Evolutionary conservation across 2,888 invertebrate genomes (phyloP).

Genomic region (Acanthosoma haemorrhoidale): DNA sequence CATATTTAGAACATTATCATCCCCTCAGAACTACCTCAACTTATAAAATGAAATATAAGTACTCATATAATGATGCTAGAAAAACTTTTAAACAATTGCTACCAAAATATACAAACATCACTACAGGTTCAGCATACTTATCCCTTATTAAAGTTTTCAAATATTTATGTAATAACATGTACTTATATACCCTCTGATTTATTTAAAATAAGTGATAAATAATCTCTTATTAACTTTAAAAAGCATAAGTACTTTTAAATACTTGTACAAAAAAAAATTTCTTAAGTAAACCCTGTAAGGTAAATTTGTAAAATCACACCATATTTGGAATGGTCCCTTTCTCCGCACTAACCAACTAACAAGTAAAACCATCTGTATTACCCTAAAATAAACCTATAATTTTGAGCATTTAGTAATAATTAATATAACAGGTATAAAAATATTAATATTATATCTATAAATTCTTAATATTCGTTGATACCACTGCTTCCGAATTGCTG

Average conservation of each 20-base stretch:
- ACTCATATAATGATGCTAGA: too few species aligned
- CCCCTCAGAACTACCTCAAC: background rate
- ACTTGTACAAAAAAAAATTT: conserved; percentile 1
- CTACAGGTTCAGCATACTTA: background rate
- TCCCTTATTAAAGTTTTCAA: background rate
- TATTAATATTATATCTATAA: conserved; percentile 13
- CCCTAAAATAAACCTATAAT: conserved; percentile 5
- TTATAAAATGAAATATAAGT: background rate
- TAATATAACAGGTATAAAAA: conserved; percentile 17
- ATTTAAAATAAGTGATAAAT: background rate
- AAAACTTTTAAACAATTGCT: background rate
- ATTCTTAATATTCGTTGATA: background rate
- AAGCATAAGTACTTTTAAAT: background rate
- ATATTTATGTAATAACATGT: background rate
- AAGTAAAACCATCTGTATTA: background rate
- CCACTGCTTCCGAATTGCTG: background rate
- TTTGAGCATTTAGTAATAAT: conserved; percentile 10
- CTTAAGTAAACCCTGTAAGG: conserved; percentile 11
- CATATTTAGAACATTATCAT: too few species aligned
- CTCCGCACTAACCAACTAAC: background rate
- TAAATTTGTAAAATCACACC: background rate
- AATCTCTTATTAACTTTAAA: background rate
- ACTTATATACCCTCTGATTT: background rate
- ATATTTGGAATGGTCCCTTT: conserved; percentile 13
- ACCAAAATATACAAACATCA: background rate